Evolutionary conservation across 2,113 vertebrate species (phyloP).

Genomic region (Osmerus mordax): DNA sequence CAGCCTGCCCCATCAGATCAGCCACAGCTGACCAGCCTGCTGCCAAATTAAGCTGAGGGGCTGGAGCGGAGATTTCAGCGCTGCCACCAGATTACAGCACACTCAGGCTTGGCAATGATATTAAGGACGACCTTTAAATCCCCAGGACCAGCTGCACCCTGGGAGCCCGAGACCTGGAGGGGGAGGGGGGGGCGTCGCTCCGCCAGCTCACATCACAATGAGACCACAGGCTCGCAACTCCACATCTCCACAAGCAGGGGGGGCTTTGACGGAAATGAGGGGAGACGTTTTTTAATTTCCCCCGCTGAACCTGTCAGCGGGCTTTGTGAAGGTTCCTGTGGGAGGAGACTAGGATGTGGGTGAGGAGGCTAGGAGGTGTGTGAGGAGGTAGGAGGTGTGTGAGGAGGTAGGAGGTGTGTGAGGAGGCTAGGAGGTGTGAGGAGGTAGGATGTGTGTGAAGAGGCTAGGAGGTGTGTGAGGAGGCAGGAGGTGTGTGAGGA

Average conservation of each 20-base stretch:
- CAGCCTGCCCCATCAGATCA: conserved; percentile 48
- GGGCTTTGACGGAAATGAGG: conserved; percentile 21
- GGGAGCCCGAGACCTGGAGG: conserved; percentile 24
- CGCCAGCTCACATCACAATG: conserved; percentile 15
- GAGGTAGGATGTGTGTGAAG: no score
- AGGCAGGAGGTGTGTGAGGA: no score
- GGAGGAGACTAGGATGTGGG: no score
- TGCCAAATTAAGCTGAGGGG: conserved; percentile 38
- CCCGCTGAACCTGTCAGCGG: conserved; percentile 29
- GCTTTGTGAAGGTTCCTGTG: conserved; percentile 9
- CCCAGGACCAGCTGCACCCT: conserved; percentile 41
- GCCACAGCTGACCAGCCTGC: conserved; percentile 40
- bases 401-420: no score
- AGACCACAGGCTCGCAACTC: background rate
- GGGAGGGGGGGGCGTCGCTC: conserved; percentile 8
- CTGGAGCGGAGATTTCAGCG: conserved; percentile 31
- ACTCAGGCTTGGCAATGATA: conserved; percentile 43
- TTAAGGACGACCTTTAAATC: conserved; percentile 62
- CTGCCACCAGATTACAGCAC: conserved; percentile 34
- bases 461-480: no score
- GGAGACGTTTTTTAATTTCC: conserved; percentile 31
- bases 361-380: no score
- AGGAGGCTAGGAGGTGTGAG: no score
- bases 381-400: no score
- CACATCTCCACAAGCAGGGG: background rate